Base-by-base conservation (phyloP, 2,113 vertebrate species). In the Hippoglossus stenolepis region DNA sequence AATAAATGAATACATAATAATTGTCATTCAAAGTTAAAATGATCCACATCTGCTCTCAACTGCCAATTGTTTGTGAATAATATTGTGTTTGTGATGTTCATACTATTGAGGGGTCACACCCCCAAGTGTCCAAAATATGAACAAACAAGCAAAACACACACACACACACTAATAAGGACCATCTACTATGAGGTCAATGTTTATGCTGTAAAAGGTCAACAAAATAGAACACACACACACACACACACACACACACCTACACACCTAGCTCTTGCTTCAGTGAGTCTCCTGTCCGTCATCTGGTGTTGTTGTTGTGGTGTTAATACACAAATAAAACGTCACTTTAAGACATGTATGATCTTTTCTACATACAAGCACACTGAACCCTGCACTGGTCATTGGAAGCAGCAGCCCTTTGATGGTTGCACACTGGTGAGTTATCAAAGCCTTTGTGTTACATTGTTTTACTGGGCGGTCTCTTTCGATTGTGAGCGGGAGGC, bases 401-500 rank as follows among this genome's bases (percentile, higher is more conserved):
- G 38, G 15, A n/a, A 64, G 69, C 82, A 61, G 83, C 9, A 53
- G 58, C 53, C 71, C 58, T 89, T 80, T 83, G 69, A 77, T 53
- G 68, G 65, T 28, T 24, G 80, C 67, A 75, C 83, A 83, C 51
- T 54, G 64, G 45, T 69, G 73, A 24, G 81, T 67, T 13, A 75
- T 75, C 49, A 62, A 68, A 65, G 67, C 80, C 59, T 90, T 90
- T 92, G 85, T 90, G 73, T 79, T 54, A 59, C 77, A 79, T 90
- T 90, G 90, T 91, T 90, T 14, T 18, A 66, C 58, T 67, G 75
- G 77, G 63, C 59, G 38, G 35, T 75, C 70, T 80, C 56, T 47
- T 17, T 70, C 70, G 73, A 86, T 91, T 89, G 85, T 91, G 57
- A 85, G 65, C n/a, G 35, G 79, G 90, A 83, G 91, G 89, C 88